Evolutionary conservation across 2,797 vertebrate genomes (phyloP), one percentile per base, ranked within the genome.

Genomic region (Botia kubotai): DNA sequence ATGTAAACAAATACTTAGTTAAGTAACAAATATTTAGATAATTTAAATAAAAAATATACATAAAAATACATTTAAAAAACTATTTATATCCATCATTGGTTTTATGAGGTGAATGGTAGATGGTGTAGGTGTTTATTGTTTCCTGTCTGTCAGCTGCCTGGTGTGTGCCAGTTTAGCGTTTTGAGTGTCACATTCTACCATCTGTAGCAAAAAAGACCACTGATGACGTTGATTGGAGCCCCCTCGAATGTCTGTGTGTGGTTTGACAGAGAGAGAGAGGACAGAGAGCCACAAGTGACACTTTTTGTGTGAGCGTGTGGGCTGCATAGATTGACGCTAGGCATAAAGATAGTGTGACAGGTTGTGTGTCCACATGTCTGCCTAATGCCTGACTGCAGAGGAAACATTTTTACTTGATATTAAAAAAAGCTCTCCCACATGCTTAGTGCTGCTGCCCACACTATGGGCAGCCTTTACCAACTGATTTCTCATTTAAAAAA

Each of bases 71-170:
- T 6, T 53, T n/a, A n/a, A 16, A 26, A 62, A 29, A 29, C 50
- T 82, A 79, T 80, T 82, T 72, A 65, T 83, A 86, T 23, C 63
- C 55, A 26, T 29, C 29, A 26, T 29, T 26, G 4, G 53, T 82
- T 29, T 65, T 82, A 63, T 80, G 66, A 74, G 68, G 50, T 67
- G 43, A 70, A 57, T 80, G 53, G 58, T 77, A 70, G 66, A 80
- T 69, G 66, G 73, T 69, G 77, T 82, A 58, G 75, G 72, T 75
- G 69, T 53, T 69, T 81, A 50, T 46, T 80, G 48, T 63, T 84
- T 63, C 46, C 36, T 74, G 78, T 74, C 43, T 78, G 48, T 74
- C 60, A 83, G 48, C 58, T 57, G 21, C 58, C 58, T 68, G 84
- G 43, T 81, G 67, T 79, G 53, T 62, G 53, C 77, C 75, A 52